These are phyloP conservation scores for Coracias cyanogaster DNA, from an alignment of 2,797 vertebrate species.

Conservation along the genomic window DNA sequence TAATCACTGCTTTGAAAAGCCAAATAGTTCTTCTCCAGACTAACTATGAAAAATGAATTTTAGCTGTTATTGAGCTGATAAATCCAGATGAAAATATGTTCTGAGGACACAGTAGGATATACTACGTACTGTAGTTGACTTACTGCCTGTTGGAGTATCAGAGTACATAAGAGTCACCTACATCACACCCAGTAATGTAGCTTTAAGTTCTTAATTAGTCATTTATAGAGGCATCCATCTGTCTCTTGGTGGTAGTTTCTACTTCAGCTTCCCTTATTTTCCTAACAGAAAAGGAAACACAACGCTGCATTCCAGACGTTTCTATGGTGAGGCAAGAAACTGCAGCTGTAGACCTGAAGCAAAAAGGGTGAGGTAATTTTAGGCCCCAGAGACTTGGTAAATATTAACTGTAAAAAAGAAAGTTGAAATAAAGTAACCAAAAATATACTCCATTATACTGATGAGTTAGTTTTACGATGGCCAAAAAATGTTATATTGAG, in stretches of 20 bases:
- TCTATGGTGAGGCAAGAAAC: conserved; percentile 91
- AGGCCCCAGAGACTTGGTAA: conserved; percentile 91
- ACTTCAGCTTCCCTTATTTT: conserved; percentile 85
- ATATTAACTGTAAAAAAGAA: conserved; percentile 94
- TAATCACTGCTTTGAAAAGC: background rate
- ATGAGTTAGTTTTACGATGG: conserved; percentile 66
- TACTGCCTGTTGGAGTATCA: background rate
- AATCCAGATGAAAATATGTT: conserved; percentile 40
- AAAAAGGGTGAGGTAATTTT: conserved; percentile 95
- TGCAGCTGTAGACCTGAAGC: conserved; percentile 90
- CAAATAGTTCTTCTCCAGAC: background rate
- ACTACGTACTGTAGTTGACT: background rate
- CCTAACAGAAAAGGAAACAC: conserved; percentile 90
- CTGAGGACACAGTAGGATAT: background rate
- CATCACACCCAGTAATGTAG: conserved; percentile 35
- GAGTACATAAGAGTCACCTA: conserved; percentile 53
- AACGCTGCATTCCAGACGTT: conserved; percentile 91
- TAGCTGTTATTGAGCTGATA: conserved; percentile 63
- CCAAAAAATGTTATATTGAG: conserved; percentile 72
- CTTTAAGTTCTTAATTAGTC: conserved; percentile 73
- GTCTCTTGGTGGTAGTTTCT: conserved; percentile 73
- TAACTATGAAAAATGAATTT: conserved; percentile 3
- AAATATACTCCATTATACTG: conserved; percentile 70
- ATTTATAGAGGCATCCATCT: conserved; percentile 71
- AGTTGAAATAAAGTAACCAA: conserved; percentile 78